Conservation (phyloP, 2,113 vertebrate species). For the Otolemur garnettii region DNA sequence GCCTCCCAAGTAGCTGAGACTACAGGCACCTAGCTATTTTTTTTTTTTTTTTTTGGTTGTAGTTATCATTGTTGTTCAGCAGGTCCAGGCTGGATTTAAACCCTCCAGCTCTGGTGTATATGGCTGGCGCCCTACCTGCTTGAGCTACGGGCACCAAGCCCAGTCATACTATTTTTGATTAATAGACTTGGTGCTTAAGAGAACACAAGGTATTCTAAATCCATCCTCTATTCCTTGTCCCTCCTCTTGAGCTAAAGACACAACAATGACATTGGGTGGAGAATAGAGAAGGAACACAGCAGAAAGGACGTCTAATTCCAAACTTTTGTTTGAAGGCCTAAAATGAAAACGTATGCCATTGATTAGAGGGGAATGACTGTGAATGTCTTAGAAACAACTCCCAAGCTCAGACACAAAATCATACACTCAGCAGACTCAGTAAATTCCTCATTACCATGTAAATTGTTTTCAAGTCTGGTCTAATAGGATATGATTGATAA, state of each 20-base stretch:
- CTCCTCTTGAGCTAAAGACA: not conserved
- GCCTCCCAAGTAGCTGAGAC: too few species aligned
- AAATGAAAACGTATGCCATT: conserved; percentile 51
- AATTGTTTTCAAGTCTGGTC: conserved; percentile 71
- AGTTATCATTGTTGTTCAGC: too few species aligned
- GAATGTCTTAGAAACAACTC: conserved; percentile 44
- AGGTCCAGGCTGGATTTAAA: too few species aligned
- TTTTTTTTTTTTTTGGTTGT: too few species aligned
- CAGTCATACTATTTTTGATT: not conserved
- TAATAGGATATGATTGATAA: conserved; percentile 74
- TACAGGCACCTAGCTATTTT: too few species aligned
- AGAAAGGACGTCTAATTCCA: not conserved
- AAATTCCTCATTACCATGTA: conserved; percentile 77
- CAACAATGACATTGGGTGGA: not conserved
- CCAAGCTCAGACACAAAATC: conserved; percentile 10
- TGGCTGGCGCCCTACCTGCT: too few species aligned
- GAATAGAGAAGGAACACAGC: not conserved
- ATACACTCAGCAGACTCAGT: not conserved
- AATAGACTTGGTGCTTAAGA: not conserved
- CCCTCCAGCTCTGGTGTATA: too few species aligned
- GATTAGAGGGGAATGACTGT: conserved; percentile 43
- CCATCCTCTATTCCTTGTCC: not conserved
- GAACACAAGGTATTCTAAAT: not conserved
- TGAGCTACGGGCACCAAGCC: too few species aligned
- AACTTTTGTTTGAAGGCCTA: conserved; percentile 29